Conservation (phyloP, 2,888 invertebrate species). For the Zaprionus lineosus region DNA sequence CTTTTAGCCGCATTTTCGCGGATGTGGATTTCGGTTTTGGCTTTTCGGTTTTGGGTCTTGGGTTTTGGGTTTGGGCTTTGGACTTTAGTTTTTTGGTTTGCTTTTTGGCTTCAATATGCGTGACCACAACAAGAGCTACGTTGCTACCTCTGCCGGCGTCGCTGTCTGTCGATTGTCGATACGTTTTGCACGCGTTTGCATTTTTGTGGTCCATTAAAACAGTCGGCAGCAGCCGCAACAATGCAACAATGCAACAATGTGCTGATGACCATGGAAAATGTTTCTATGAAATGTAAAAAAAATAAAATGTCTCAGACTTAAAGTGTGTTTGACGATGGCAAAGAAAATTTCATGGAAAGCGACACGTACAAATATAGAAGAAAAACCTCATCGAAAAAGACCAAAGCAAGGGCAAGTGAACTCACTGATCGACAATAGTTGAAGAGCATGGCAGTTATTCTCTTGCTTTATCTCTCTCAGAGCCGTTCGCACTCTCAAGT, state of each 20-base stretch:
- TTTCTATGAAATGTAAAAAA: slow-evolving; percentile 22
- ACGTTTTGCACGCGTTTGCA: slow-evolving; percentile 53
- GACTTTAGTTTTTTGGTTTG: slow-evolving; percentile 20
- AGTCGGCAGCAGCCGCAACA: slow-evolving; percentile 32
- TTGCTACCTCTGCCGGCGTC: background rate
- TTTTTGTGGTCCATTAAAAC: slow-evolving; percentile 74
- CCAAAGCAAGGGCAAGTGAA: slow-evolving; percentile 68
- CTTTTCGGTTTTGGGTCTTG: slow-evolving; percentile 15
- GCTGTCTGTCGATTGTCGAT: slow-evolving; percentile 20
- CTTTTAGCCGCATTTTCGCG: slow-evolving; percentile 44
- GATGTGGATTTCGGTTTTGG: slow-evolving; percentile 53
- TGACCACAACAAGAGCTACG: slow-evolving; percentile 32
- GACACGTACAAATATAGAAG: slow-evolving; percentile 57
- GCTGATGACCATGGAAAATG: slow-evolving; percentile 14
- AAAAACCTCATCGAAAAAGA: slow-evolving; percentile 59
- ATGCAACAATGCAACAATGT: slow-evolving; percentile 7
- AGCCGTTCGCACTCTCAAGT: background rate
- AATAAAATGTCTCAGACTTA: slow-evolving; percentile 16
- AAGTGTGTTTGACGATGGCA: slow-evolving; percentile 6
- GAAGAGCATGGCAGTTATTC: slow-evolving; percentile 7
- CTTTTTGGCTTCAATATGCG: slow-evolving; percentile 27
- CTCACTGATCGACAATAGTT: slow-evolving; percentile 17
- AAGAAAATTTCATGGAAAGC: slow-evolving; percentile 62
- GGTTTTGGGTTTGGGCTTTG: slow-evolving; percentile 13
- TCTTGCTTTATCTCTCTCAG: background rate